Evolutionary conservation across 2,797 vertebrate genomes (phyloP), one percentile per base, ranked within the genome.

Genomic region (Petrocephalus schoutedeni): DNA sequence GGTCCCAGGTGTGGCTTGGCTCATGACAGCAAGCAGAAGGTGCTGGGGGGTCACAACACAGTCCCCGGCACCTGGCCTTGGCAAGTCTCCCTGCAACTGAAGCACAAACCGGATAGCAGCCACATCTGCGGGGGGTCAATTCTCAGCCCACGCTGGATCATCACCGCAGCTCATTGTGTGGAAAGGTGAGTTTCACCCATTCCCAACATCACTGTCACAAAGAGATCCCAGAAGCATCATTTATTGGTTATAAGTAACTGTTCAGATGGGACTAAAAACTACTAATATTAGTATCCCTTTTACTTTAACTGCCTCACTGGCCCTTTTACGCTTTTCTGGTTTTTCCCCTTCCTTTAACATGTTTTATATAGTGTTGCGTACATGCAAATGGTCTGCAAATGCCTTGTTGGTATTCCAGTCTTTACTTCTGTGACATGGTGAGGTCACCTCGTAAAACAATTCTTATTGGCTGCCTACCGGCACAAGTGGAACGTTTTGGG

Each of bases 101-200:
- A 36, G 58, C 45, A 21, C 41, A 71, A 1, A 9, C 16, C 14
- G 0, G 23, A 8, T 32, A 19, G 1, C 16, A 71, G 1, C 21
- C 87, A 87, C 19, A 16, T 67, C 1, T 88, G 89, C 58, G 89
- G 87, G 12, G 71, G 53, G 74, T 88, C 88, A 56, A 87, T 89
- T 59, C 74, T 88, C 28, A 19, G 28, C 67, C 85, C 45, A 10
- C 77, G 74, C 36, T 84, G 86, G 90, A 83, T 88, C 8, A 1
- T 89, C 54, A 89, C 87, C 5, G 88, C 58, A 80, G 86, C 85
- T 45, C 87, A 90, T 67, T 87, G 89, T 57, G 10, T 88, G 51
- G 64, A 51, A 41, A 61, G 21, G 88, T 89, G 87, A 87, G 64
- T 82, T 10, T 28, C 53, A 45, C 23, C 51, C 83, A 53, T 12